phyloP scores from a whole-genome alignment of 2,113 vertebrate genomes.

The Sinocyclocheilus anophthalmus region DNA sequence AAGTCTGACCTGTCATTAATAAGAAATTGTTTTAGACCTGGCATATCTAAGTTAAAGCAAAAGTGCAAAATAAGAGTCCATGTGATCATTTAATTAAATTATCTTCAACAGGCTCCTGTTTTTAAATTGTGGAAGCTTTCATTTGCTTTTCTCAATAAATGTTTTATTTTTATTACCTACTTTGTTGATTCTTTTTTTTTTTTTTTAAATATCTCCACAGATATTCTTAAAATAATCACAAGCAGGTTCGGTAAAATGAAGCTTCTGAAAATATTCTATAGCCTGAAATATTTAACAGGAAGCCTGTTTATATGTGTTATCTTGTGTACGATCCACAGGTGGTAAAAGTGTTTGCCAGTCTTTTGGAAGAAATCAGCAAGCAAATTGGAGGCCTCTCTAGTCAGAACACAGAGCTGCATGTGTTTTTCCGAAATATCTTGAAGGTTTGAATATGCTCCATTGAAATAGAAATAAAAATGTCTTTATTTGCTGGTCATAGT shows the following conservation, averaged over 20 bases:
- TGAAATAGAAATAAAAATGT: background rate
- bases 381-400: constrained; percentile 83
- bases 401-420: constrained; percentile 82
- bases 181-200: background rate
- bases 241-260: constrained; percentile 77
- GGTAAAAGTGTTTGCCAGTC: constrained; percentile 80
- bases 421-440: constrained; percentile 58
- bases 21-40: background rate
- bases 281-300: background rate
- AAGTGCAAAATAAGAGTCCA: too few relatives aligned
- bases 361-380: constrained; percentile 82
- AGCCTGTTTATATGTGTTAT: background rate
- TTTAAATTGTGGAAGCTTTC: too few relatives aligned
- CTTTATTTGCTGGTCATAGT: background rate
- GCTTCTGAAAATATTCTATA: background rate
- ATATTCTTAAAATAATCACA: constrained; percentile 84
- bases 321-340: constrained; percentile 72
- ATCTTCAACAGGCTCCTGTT: too few relatives aligned
- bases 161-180: background rate
- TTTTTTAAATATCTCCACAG: constrained; percentile 69
- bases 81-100: too few relatives aligned
- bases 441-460: constrained; percentile 29
- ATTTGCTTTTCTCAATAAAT: background rate
- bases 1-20: constrained; percentile 69
- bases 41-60: background rate